A percentile compares a stretch with the other conserved stretches of the same genome.
These are phyloP conservation scores for Chauna torquata DNA, from an alignment of 2,113 vertebrate genomes.

Conservation along the genomic window DNA sequence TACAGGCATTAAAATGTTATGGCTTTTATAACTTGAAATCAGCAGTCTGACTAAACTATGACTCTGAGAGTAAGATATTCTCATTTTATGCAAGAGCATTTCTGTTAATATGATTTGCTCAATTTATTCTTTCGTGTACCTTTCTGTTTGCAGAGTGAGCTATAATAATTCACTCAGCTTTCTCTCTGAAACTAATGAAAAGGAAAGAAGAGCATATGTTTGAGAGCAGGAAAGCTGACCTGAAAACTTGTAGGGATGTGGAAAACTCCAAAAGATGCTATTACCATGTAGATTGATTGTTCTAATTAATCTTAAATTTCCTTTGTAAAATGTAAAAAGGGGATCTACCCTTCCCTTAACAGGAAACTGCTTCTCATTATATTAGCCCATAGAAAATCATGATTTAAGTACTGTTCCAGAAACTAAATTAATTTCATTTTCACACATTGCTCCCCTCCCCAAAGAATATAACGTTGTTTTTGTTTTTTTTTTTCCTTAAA, in stretches of 20 bases:
- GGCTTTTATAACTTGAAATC: neutral
- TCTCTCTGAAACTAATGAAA: neutral
- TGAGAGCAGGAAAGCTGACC: neutral
- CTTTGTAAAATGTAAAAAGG: neutral
- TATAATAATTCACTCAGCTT: neutral
- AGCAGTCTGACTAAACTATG: neutral
- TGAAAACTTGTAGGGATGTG: neutral
- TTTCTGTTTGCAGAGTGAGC: neutral
- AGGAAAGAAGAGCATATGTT: neutral
- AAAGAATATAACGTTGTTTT: neutral
- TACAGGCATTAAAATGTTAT: neutral
- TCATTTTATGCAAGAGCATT: neutral
- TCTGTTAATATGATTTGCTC: neutral
- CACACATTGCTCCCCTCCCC: neutral
- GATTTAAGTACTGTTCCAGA: neutral
- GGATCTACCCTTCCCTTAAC: neutral
- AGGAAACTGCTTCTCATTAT: constrained; percentile 25
- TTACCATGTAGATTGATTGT: neutral
- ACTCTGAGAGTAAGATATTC: neutral
- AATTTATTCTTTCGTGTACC: neutral
- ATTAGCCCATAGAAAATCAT: neutral
- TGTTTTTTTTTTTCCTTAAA: neutral
- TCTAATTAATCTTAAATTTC: constrained; percentile 2
- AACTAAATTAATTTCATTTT: neutral
- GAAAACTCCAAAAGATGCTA: constrained; percentile 15